Evolutionary conservation across 2,888 invertebrate species (phyloP).

Genomic region (Amiota communis): DNA sequence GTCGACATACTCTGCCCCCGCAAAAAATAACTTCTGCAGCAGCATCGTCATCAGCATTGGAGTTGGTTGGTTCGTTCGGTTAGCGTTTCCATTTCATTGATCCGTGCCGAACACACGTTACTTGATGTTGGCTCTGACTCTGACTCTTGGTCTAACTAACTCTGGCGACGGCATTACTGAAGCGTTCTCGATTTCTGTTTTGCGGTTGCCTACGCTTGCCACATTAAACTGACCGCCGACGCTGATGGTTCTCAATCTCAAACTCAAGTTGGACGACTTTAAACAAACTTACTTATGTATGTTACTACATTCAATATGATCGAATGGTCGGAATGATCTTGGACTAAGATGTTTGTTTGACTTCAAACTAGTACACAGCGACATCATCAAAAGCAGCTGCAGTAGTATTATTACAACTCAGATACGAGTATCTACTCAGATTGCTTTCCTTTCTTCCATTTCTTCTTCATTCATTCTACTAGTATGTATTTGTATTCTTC

Average conservation of each 20-base stretch:
- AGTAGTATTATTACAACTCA: background rate
- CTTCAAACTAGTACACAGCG: constrained; percentile 36
- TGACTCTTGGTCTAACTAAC: background rate
- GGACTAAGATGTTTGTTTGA: background rate
- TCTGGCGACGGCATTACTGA: constrained; percentile 54
- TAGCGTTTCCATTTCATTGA: constrained; percentile 66
- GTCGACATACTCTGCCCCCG: background rate
- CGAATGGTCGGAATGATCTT: too few species aligned
- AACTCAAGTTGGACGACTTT: background rate
- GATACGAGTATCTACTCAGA: too few species aligned
- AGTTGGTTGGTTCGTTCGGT: constrained; percentile 2
- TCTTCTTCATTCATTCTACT: too few species aligned
- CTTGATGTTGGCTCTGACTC: background rate
- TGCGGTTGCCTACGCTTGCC: constrained; percentile 60
- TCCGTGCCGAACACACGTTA: constrained; percentile 57
- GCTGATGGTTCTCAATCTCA: constrained; percentile 34
- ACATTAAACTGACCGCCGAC: constrained; percentile 67
- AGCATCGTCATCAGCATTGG: background rate
- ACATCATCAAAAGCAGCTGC: constrained; percentile 31
- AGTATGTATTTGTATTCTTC: constrained; percentile 4
- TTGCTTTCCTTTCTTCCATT: constrained; percentile 39
- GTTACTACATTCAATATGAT: constrained; percentile 1
- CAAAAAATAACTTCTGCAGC: constrained; percentile 5
- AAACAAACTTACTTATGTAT: constrained; percentile 1
- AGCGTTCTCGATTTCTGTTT: constrained; percentile 65